Conservation (phyloP, 2,797 vertebrate species). For the Pristis pectinata region DNA sequence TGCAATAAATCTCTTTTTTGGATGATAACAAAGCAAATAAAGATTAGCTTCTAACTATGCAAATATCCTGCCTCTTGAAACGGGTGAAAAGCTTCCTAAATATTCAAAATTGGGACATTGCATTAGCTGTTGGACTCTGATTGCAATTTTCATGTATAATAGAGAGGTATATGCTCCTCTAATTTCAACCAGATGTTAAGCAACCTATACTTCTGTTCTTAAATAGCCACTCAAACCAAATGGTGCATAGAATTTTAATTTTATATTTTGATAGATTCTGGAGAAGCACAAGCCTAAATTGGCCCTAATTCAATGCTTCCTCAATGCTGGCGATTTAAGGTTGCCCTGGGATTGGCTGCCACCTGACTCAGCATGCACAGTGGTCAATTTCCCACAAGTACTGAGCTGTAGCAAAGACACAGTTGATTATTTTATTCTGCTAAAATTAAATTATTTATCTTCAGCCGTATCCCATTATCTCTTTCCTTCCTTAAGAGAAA, state of each 20-base stretch:
- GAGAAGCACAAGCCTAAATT: background rate
- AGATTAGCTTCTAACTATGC: background rate
- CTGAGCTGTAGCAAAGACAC: background rate
- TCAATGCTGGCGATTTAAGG: background rate
- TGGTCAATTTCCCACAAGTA: background rate
- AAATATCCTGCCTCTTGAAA: background rate
- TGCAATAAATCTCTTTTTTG: no score
- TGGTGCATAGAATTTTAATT: background rate
- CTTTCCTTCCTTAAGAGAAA: background rate
- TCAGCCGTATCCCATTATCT: background rate
- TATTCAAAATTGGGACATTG: background rate
- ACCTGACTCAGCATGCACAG: background rate
- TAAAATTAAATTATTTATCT: background rate
- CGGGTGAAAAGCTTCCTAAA: background rate
- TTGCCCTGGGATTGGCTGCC: background rate
- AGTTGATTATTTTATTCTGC: background rate
- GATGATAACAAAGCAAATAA: no score
- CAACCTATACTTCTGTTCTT: background rate
- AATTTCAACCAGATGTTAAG: background rate
- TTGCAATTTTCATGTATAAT: no score
- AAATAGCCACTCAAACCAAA: background rate
- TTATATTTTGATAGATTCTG: background rate
- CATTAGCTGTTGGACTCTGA: background rate
- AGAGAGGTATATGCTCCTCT: background rate
- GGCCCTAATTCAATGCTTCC: background rate